Percentiles rank a stretch among this genome's conserved stretches.
Evolutionary conservation across 2,888 invertebrate species (phyloP).

Genomic region (Pseudococcus jackbeardsleyi): DNA sequence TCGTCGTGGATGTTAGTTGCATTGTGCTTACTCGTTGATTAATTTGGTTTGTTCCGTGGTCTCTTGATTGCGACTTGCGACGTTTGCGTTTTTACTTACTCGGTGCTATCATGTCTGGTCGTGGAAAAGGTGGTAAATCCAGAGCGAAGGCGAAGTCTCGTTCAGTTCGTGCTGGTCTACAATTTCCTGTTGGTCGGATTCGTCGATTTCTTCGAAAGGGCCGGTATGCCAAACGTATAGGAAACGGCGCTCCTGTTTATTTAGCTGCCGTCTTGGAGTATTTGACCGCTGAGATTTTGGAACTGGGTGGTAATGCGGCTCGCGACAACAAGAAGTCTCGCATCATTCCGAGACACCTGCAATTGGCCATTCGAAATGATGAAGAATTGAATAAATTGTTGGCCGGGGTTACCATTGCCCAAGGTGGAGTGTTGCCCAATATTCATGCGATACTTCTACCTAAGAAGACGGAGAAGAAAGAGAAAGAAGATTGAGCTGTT

Average conservation of each 20-base stretch:
- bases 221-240: slow-evolving; percentile 75
- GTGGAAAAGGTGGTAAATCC: slow-evolving; percentile 67
- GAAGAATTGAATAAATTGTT: slow-evolving; percentile 85
- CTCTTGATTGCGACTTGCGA: too few species aligned
- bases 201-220: slow-evolving; percentile 75
- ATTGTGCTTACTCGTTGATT: too few species aligned
- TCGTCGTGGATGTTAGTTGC: too few species aligned
- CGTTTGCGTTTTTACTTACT: too few species aligned
- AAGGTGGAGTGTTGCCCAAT: slow-evolving; percentile 87
- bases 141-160: slow-evolving; percentile 73
- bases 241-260: slow-evolving; percentile 73
- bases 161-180: slow-evolving; percentile 73
- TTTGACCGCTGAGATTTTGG: slow-evolving; percentile 78
- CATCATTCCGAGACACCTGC: slow-evolving; percentile 84
- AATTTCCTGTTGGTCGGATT: slow-evolving; percentile 74
- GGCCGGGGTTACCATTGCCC: slow-evolving; percentile 84
- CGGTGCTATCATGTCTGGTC: slow-evolving; percentile 66
- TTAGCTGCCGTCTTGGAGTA: slow-evolving; percentile 77
- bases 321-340: slow-evolving; percentile 78
- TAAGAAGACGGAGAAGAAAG: slow-evolving; percentile 21
- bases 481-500: neutral
- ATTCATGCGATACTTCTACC: slow-evolving; percentile 67
- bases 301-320: slow-evolving; percentile 77
- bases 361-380: slow-evolving; percentile 86
- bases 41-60: too few species aligned